Conservation (phyloP, 2,888 invertebrate species). For the Stegana nigrithorax region DNA sequence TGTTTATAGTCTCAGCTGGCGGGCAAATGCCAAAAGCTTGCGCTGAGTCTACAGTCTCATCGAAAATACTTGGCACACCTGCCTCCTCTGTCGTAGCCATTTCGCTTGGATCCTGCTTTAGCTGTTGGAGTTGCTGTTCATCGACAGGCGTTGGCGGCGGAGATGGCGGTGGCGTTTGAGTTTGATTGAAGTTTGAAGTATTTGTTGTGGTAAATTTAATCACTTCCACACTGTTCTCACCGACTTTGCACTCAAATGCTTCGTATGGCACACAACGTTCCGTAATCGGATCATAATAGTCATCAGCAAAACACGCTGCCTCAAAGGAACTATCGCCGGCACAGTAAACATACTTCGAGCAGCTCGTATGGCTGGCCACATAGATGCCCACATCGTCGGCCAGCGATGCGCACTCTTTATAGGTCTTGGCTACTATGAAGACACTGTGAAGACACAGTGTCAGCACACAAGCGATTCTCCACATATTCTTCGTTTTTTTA, state of each 20-base stretch:
- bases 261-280: slow-evolving; percentile 43
- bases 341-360: slow-evolving; percentile 55
- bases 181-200: too few relatives aligned
- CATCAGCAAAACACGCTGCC: slow-evolving; percentile 46
- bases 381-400: slow-evolving; percentile 31
- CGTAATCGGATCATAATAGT: slow-evolving; percentile 42
- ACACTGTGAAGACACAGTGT: too few relatives aligned
- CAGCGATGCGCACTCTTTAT: slow-evolving; percentile 36
- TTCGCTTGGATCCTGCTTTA: background rate
- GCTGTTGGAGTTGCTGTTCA: background rate
- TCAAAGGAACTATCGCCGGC: slow-evolving; percentile 49
- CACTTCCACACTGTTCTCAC: slow-evolving; percentile 13
- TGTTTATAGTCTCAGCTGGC: background rate
- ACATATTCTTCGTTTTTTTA: too few relatives aligned
- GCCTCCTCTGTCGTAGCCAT: background rate
- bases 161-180: too few relatives aligned
- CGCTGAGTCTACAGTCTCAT: too few relatives aligned
- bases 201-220: too few relatives aligned
- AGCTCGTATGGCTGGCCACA: slow-evolving; percentile 44
- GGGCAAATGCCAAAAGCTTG: too few relatives aligned
- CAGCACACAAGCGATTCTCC: background rate
- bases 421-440: background rate
- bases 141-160: background rate
- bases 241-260: slow-evolving; percentile 33
- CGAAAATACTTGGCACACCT: too few relatives aligned